These are phyloP conservation scores for Ips nitidus DNA, from an alignment of 1,140 invertebrate genomes.

Conservation along the genomic window DNA sequence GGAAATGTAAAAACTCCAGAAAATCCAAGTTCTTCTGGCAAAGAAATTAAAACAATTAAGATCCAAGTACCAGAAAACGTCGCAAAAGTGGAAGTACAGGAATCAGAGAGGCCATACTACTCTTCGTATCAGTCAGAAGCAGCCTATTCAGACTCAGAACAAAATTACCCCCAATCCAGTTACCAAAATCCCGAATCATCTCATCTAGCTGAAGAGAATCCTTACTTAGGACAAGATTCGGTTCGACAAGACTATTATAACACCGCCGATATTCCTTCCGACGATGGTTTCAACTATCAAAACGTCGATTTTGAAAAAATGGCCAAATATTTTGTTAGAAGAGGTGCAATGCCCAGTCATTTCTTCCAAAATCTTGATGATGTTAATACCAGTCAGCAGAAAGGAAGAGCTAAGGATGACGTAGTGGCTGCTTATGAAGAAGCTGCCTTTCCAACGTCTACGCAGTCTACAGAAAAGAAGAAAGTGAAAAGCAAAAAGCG, in stretches of 20 bases:
- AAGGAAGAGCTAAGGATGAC: not conserved
- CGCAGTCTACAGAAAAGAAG: not conserved
- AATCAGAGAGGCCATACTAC: slow-evolving; percentile 23
- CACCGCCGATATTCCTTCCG: not conserved
- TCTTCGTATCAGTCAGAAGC: not conserved
- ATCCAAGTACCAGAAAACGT: slow-evolving; percentile 29
- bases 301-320: slow-evolving; percentile 22
- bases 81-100: slow-evolving; percentile 32
- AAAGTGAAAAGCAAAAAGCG: slow-evolving; percentile 19
- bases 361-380: slow-evolving; percentile 17
- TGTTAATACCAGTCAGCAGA: not conserved
- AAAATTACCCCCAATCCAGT: not conserved
- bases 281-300: slow-evolving; percentile 17
- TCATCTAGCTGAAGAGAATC: not conserved
- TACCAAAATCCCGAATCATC: not conserved
- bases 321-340: slow-evolving; percentile 20
- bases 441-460: slow-evolving; percentile 16
- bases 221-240: not conserved
- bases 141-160: not conserved
- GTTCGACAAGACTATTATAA: slow-evolving; percentile 11
- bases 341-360: slow-evolving; percentile 18
- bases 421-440: slow-evolving; percentile 13
- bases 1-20: slow-evolving; percentile 18
- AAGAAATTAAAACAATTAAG: slow-evolving; percentile 32
- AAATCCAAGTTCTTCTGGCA: not conserved